Evolutionary conservation across 1,140 invertebrate genomes (phyloP), one percentile per base, ranked within the genome.

Genomic region (Megathymus violae): DNA sequence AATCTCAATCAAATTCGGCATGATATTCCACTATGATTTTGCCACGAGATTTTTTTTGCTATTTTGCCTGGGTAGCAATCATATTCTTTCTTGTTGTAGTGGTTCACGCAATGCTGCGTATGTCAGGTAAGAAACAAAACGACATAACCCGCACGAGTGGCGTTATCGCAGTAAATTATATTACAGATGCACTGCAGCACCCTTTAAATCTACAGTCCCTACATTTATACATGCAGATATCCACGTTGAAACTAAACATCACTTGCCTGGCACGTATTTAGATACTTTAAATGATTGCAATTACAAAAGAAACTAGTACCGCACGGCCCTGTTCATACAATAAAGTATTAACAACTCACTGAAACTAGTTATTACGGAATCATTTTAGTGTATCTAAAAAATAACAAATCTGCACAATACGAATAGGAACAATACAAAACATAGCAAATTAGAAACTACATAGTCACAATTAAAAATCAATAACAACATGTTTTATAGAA

Each of bases 31-130:
- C 46, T 47, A 34, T 59, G 43, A 27, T 46, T 59, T 46, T 36
- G 54, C 54, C 46, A 11, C 25, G 16, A 59, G 54, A 9, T 36
- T 36, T 59, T 46, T 7, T 46, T 59, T 59, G 54, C 54, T 6
- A 17, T 22, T 34, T 59, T 59, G 54, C 54, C 54, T 59, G 54
- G 54, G 22, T 59, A 59, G 54, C 54, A 19, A 47, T 59, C 54
- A 36, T 59, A 46, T 5, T 59, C 16, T 59, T 59, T 59, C 54
- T 46, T 59, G 54, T 59, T 59, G 46, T 59, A 59, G 54, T 41
- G 54, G 16, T 36, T 43, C 54, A 59, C 54, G 54, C 27, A 59
- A 59, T 47, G 54, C 54, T 59, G 54, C 43, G 38, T 47, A 46
- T 27, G 22, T 15, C 31, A 59, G 54, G 54, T 59, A 59, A 59